Evolutionary conservation across 2,113 vertebrate species (phyloP).

Genomic region (Willisornis vidua): DNA sequence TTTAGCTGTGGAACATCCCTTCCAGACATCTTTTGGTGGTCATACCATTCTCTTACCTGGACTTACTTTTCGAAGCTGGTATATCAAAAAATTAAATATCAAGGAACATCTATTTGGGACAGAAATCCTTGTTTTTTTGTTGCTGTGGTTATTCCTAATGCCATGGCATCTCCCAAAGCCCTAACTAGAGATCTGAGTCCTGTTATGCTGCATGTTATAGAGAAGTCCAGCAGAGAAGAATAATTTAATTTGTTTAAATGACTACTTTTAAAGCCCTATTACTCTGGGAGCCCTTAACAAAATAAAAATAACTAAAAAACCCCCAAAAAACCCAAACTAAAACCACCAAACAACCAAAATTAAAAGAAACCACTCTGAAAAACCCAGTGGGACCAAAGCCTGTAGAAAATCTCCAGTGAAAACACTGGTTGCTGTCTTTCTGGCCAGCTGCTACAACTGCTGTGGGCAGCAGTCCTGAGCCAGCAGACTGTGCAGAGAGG

Average conservation of each 20-base stretch:
- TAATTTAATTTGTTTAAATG: neutral
- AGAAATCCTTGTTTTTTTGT: neutral
- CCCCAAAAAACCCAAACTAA: neutral
- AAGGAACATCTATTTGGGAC: neutral
- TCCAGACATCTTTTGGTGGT: neutral
- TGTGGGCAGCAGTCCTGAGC: neutral
- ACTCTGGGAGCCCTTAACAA: neutral
- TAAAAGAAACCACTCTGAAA: neutral
- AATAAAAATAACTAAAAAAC: neutral
- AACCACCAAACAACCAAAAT: neutral
- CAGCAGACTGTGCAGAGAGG: neutral
- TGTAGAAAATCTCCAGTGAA: neutral
- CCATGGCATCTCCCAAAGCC: accelerated
- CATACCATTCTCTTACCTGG: neutral
- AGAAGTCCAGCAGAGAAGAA: neutral
- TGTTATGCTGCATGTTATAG: neutral
- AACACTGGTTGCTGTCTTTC: neutral
- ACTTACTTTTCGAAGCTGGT: neutral
- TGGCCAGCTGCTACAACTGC: accelerated
- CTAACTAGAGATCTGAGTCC: neutral
- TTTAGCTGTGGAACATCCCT: neutral
- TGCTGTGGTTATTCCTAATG: neutral
- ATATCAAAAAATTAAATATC: neutral
- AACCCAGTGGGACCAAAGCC: neutral
- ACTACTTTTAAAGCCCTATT: neutral